Evolutionary conservation across 2,888 invertebrate species (phyloP).

Genomic region (Tipula confusa): DNA sequence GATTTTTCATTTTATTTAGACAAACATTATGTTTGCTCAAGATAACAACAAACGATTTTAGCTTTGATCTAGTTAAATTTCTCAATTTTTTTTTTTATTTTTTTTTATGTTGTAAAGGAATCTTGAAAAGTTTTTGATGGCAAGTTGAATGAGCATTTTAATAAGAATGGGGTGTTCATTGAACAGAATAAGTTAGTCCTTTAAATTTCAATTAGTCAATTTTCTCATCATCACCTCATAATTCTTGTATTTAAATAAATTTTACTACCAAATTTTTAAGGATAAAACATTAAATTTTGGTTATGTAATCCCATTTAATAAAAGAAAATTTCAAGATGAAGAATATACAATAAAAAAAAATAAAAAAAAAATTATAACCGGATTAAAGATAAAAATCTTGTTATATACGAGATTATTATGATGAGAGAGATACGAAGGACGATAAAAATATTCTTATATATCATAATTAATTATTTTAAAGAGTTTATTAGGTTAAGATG

Average conservation of each 20-base stretch:
- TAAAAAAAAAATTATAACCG: background rate
- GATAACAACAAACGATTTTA: background rate
- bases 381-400: background rate
- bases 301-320: background rate
- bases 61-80: background rate
- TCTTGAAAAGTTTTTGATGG: background rate
- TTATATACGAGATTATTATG: background rate
- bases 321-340: background rate
- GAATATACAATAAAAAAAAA: background rate
- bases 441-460: conserved; percentile 12
- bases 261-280: background rate
- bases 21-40: background rate
- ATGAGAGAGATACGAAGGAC: background rate
- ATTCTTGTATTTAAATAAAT: background rate
- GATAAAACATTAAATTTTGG: background rate
- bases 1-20: background rate
- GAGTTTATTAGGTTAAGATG: conserved; percentile 13
- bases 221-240: background rate
- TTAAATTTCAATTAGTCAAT: background rate
- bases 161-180: background rate
- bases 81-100: background rate
- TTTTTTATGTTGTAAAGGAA: background rate
- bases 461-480: conserved; percentile 20
- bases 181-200: no score
- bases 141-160: background rate